phyloP scores from a whole-genome alignment of 2,113 vertebrate genomes.

The rat (Rattus norvegicus) region DNA sequence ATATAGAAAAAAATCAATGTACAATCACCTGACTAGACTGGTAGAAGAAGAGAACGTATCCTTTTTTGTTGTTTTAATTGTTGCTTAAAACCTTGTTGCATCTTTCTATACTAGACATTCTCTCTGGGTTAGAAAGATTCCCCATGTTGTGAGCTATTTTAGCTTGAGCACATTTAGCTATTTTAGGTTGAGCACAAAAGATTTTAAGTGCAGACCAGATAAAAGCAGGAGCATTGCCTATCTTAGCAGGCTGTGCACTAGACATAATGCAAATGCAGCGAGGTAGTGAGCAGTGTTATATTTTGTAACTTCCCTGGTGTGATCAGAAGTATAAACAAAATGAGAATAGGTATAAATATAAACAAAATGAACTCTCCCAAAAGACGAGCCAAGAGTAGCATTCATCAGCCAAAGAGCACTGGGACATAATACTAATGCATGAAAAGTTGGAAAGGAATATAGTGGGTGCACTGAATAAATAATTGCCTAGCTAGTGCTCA shows the following conservation, averaged over 20 bases:
- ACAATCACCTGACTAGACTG: neutral
- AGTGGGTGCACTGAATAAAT: too few species aligned
- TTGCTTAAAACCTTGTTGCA: neutral
- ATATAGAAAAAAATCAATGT: neutral
- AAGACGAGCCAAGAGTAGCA: neutral
- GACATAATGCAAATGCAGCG: neutral
- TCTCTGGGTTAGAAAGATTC: neutral
- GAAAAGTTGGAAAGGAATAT: neutral
- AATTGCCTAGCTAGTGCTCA: neutral
- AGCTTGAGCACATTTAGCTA: neutral
- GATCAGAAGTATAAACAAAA: neutral
- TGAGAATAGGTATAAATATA: neutral
- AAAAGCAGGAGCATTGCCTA: too few species aligned
- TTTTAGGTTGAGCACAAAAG: neutral
- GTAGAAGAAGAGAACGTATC: neutral
- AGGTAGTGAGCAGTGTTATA: neutral
- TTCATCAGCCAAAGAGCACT: neutral
- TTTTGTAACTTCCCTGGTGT: neutral
- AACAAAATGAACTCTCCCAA: neutral
- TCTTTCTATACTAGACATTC: neutral
- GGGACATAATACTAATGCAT: neutral
- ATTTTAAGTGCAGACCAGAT: neutral
- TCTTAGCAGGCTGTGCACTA: neutral
- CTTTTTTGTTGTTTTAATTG: neutral
- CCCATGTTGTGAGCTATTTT: neutral